Evolutionary conservation across 2,888 invertebrate species (phyloP).

Genomic region (Axea sp.): DNA sequence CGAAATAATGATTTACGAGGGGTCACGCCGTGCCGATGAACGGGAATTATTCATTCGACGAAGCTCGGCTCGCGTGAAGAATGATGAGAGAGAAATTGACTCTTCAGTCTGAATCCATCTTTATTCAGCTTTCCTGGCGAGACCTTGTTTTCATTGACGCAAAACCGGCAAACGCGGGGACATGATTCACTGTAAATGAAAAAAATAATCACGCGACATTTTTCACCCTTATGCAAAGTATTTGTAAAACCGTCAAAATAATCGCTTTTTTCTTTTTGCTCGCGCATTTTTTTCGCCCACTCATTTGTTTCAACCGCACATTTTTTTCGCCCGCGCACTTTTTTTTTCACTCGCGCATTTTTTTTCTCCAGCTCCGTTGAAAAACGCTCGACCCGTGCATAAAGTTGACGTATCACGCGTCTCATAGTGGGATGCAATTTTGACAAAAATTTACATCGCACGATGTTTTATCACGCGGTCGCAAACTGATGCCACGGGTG

Average conservation of each 20-base stretch:
- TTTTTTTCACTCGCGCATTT: no score
- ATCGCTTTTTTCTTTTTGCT: no score
- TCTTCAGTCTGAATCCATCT: constrained; percentile 40
- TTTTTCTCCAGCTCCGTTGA: no score
- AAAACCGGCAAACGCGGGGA: constrained; percentile 14
- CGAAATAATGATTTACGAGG: constrained; percentile 63
- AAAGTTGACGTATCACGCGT: no score
- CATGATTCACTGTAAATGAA: constrained; percentile 26
- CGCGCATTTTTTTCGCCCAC: no score
- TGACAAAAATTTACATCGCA: no score
- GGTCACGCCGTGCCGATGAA: constrained; percentile 56
- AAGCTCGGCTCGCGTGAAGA: constrained; percentile 26
- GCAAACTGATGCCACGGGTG: no score
- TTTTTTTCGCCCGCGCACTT: no score
- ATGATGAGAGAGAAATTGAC: constrained; percentile 53
- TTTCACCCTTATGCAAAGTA: constrained; percentile 4
- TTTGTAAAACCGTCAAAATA: neutral
- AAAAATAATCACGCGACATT: constrained; percentile 30
- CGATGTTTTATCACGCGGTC: no score
- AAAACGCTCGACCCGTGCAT: no score
- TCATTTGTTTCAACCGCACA: no score
- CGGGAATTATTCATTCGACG: constrained; percentile 60
- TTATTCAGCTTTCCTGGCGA: constrained; percentile 8
- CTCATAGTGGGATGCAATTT: no score
- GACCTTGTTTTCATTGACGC: constrained; percentile 34